Evolutionary conservation across 2,888 invertebrate genomes (phyloP), one percentile per base, ranked within the genome.

Genomic region (Trichopria drosophilae): DNA sequence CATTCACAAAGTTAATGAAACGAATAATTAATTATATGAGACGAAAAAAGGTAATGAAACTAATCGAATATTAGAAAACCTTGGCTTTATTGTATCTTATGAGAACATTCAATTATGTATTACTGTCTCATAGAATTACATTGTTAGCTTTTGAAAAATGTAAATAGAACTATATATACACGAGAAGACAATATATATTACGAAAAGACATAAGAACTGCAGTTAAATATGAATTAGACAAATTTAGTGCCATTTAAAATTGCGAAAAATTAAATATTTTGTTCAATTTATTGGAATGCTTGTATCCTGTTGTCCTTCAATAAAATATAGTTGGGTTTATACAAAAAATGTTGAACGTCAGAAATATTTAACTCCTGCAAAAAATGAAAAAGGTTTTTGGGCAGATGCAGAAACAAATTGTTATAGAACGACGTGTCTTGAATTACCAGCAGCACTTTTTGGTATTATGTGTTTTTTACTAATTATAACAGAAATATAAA

Each of bases 341-440:
- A 51, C 37, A 13, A 58, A 57, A 20, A 23, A 12, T 10, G 18
- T 57, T 3, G 57, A 54, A 42, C 31, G 36, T 9, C 49, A 22
- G 32, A 58, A 55, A 37, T 39, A n/a, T 18, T 15, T 28, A 23
- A 42, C 48, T 7, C 43, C 47, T 36, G 13, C 20, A 31, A 23
- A 19, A 10, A 40, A 41, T 7, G 34, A 52, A 12, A 4, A 7
- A 22, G 61, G 60, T 18, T 58, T 53, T 23, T 61, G 60, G 61
- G 23, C 35, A 15, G 13, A 10, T 18, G 18, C 16, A 28, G 31
- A 57, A 59, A 39, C 26, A 28, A 45, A 26, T 10, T 20, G 9
- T 49, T 12, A 57, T 49, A 52, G 60, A 48, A n/a, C n/a, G n/a
- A 39, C 61, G 54, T 43, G 36, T 40, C 15, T 42, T n/a, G 55